A percentile compares a stretch with the other conserved stretches of the same genome.
These are phyloP conservation scores for Eupithecia tripunctaria DNA, from an alignment of 2,888 invertebrate genomes.

Conservation along the genomic window DNA sequence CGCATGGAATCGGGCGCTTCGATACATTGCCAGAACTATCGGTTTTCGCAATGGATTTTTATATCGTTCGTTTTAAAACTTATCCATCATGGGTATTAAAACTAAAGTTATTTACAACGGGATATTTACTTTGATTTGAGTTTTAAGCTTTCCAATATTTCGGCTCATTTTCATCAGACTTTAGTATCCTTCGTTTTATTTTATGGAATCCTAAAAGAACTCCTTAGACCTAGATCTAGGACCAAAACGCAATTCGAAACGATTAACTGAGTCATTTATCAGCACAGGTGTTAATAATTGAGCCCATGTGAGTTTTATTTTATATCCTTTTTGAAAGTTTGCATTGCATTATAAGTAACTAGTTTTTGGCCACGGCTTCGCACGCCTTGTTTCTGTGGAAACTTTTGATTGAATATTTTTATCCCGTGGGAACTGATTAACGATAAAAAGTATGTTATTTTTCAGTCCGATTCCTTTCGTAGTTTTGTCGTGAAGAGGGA, in stretches of 20 bases:
- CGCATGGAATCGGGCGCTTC: slow-evolving; percentile 41
- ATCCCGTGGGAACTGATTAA: too few species aligned
- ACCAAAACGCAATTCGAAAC: neutral
- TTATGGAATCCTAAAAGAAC: neutral
- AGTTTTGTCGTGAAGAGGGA: too few species aligned
- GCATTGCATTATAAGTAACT: neutral
- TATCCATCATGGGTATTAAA: too few species aligned
- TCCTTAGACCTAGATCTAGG: neutral
- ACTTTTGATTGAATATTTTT: too few species aligned
- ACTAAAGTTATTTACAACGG: too few species aligned
- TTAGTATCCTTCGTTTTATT: slow-evolving; percentile 9
- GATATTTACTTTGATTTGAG: too few species aligned
- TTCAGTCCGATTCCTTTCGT: too few species aligned
- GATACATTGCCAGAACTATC: slow-evolving; percentile 36
- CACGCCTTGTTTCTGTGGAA: too few species aligned
- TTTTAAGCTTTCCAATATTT: too few species aligned
- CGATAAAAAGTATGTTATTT: too few species aligned
- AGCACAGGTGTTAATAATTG: neutral
- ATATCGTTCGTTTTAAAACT: slow-evolving; percentile 12
- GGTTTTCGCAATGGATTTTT: slow-evolving; percentile 20
- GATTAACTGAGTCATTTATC: neutral
- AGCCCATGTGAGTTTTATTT: neutral
- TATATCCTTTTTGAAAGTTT: neutral
- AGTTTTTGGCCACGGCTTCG: too few species aligned
- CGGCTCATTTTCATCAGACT: too few species aligned